Evolutionary conservation across 2,797 vertebrate species (phyloP), one percentile per base, ranked within the genome.

Genomic region (Anas capensis): DNA sequence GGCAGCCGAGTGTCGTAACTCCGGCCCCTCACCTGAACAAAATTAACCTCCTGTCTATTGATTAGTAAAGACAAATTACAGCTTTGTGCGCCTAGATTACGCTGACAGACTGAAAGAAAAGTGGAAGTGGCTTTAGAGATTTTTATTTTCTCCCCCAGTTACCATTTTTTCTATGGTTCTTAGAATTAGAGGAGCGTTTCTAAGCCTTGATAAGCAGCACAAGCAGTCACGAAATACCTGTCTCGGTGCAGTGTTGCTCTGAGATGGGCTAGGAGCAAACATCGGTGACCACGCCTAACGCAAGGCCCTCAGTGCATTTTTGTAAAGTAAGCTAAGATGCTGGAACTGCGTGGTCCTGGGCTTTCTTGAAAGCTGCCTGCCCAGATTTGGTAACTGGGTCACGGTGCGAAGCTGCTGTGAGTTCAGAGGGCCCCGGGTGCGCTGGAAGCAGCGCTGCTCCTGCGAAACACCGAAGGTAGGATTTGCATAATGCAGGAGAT

Each of bases 311-410:
- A 82, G 2, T 80, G 40, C 6, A 5, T 72, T 93, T 95, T 83
- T 94, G 91, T 90, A 31, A 89, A 88, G 79, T 46, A 88, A 89
- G 65, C 36, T 58, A 40, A 86, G 84, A 92, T 93, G 87, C 89
- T 94, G 91, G 73, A 93, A 70, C 82, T 93, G 49, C 56, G 65
- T 86, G 75, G 90, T 93, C 64, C 82, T 93, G 49, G 88, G 94
- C 89, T 95, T 96, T 89, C 88, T 81, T 86, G 91, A 95, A 95
- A 93, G 84, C 82, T 71, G 21, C 70, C 83, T 88, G 82, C 83
- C 73, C 71, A 86, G 73, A 86, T 92, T 92, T 86, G 88, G 86
- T 88, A 94, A 91, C 62, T 92, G 89, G 92, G 91, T 96, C 90
- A 92, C 14, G 46, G 77, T 84, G 88, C 0, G 5, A 90, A 90